These are phyloP conservation scores for Camponotus floridanus DNA, from an alignment of 1,140 invertebrate genomes.

Conservation along the genomic window DNA sequence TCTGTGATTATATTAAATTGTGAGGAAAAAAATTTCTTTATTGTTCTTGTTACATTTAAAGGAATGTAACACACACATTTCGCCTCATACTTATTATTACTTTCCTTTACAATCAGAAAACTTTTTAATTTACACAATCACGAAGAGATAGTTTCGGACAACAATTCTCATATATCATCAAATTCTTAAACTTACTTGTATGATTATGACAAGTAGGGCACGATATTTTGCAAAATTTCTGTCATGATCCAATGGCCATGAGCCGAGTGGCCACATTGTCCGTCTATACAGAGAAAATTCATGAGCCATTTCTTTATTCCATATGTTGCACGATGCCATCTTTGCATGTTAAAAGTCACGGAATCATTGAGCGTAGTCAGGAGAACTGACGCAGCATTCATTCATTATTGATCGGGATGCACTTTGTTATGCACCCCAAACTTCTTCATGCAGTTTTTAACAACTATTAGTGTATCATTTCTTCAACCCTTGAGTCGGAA, in stretches of 20 bases:
- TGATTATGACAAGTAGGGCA: background rate
- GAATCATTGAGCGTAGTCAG: background rate
- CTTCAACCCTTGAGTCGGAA: background rate
- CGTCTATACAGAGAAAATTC: slow-evolving; percentile 29
- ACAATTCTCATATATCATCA: too few relatives aligned
- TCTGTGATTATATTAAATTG: background rate
- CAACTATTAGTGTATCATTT: background rate
- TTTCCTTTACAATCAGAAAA: background rate
- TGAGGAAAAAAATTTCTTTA: background rate
- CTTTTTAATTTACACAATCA: background rate
- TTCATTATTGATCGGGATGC: slow-evolving; percentile 12
- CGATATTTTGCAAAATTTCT: slow-evolving; percentile 25
- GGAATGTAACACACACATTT: background rate
- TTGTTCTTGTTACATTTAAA: background rate
- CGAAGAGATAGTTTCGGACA: background rate
- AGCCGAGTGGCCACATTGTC: background rate
- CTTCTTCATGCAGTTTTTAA: background rate
- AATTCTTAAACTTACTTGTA: background rate
- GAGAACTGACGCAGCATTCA: background rate
- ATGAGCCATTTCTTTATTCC: slow-evolving; percentile 11
- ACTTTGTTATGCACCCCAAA: slow-evolving; percentile 12
- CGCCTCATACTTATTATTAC: background rate
- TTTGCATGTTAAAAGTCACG: slow-evolving; percentile 16
- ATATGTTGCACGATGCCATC: slow-evolving; percentile 10
- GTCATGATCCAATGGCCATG: background rate